A percentile compares a stretch with the other conserved stretches of the same genome.
Conservation (phyloP, 1,140 invertebrate species). For the Chionoecetes opilio region DNA sequence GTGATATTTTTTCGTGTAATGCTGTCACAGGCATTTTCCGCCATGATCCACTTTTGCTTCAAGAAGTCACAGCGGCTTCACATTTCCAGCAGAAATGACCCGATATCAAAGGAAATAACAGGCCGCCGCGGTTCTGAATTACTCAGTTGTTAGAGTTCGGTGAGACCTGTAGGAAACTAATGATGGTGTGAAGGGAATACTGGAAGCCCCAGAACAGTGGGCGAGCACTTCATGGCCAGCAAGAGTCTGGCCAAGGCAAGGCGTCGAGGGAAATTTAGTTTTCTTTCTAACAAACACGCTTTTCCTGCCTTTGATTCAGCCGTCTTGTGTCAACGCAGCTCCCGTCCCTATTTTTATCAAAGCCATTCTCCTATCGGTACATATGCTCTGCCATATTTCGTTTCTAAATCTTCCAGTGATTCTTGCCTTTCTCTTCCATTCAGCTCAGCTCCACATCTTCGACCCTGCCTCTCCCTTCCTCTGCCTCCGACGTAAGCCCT, state of each 20-base stretch:
- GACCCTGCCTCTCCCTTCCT: background rate
- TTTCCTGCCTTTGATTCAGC: too few species aligned
- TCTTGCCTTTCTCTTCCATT: background rate
- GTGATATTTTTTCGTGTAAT: too few species aligned
- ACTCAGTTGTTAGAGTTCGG: background rate
- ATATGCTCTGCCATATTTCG: too few species aligned
- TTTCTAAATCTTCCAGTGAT: too few species aligned
- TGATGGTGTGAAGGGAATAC: background rate
- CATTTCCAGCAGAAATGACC: background rate
- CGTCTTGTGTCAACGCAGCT: too few species aligned
- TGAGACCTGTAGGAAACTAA: background rate
- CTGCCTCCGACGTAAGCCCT: background rate
- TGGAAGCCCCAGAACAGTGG: background rate
- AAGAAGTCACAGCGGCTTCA: background rate
- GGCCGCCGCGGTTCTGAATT: background rate
- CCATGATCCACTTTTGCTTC: background rate
- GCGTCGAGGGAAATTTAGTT: too few species aligned
- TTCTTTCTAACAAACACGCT: too few species aligned
- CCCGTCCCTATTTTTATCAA: background rate
- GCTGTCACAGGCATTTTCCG: background rate
- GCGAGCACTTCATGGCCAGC: background rate
- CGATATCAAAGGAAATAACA: background rate
- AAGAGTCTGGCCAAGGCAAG: too few species aligned
- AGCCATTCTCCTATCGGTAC: background rate
- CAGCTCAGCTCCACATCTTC: background rate